A percentile compares a stretch with the other conserved stretches of the same genome.
phyloP scores from a whole-genome alignment of 2,888 invertebrate species.

The Sceliomorpha sp. region DNA sequence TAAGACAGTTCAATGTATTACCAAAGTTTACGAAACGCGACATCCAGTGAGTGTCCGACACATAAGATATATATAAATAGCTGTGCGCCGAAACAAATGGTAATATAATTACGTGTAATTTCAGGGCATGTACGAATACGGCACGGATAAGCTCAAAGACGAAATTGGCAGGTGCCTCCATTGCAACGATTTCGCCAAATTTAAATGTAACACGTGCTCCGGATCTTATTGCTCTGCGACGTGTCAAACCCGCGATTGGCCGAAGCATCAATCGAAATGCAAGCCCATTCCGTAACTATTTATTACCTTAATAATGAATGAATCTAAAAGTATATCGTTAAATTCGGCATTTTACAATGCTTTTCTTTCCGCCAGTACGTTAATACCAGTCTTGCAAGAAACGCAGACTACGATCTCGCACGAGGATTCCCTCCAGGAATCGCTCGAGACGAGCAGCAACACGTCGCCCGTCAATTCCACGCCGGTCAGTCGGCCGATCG shows the following conservation, averaged over 20 bases:
- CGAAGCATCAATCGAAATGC: conserved; percentile 67
- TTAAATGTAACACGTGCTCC: conserved; percentile 59
- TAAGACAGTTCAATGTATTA: conserved; percentile 53
- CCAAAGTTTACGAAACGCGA: conserved; percentile 64
- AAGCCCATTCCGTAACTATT: conserved; percentile 66
- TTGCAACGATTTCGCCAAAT: conserved; percentile 55
- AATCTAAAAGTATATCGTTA: too few relatives aligned
- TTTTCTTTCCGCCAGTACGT: too few relatives aligned
- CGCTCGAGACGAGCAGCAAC: too few relatives aligned
- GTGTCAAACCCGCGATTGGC: conserved; percentile 73
- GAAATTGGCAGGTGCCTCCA: conserved; percentile 62
- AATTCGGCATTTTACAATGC: too few relatives aligned
- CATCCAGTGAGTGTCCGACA: conserved; percentile 53
- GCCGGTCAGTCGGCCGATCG: too few relatives aligned
- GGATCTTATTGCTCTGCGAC: conserved; percentile 68
- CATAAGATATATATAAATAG: too few relatives aligned
- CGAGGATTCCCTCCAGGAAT: too few relatives aligned
- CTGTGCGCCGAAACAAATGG: conserved; percentile 4
- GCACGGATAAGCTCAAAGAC: conserved; percentile 52
- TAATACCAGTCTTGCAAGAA: too few relatives aligned
- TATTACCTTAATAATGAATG: too few relatives aligned
- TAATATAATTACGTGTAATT: too few relatives aligned
- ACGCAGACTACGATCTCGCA: too few relatives aligned
- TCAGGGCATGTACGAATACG: conserved; percentile 68
- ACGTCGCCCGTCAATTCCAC: too few relatives aligned